A percentile compares a stretch with the other conserved stretches of the same genome.
Evolutionary conservation across 2,888 invertebrate species (phyloP).

Genomic region (Schizaphis graminum): DNA sequence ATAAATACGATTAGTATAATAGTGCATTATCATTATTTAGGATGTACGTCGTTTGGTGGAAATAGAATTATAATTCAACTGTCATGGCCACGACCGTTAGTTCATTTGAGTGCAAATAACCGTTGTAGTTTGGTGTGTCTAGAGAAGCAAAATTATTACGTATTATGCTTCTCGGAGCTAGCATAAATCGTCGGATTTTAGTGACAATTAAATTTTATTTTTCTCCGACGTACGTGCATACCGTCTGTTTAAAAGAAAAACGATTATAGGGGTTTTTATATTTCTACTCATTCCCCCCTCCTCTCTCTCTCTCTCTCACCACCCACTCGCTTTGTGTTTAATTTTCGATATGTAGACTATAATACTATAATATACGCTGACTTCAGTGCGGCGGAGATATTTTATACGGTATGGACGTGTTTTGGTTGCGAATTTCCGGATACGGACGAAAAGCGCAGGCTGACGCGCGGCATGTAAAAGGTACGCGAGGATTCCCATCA

Average conservation of each 20-base stretch:
- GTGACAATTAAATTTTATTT: slow-evolving; percentile 54
- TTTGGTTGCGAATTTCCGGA: slow-evolving; percentile 13
- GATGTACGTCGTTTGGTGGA: neutral
- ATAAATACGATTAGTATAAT: neutral
- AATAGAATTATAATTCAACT: slow-evolving; percentile 22
- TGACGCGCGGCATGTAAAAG: neutral
- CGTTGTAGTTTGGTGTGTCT: neutral
- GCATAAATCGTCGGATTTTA: slow-evolving; percentile 43
- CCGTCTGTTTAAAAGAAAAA: slow-evolving; percentile 33
- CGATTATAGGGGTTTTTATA: slow-evolving; percentile 13
- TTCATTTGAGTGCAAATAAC: slow-evolving; percentile 6
- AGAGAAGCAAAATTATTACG: neutral
- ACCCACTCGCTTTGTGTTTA: neutral
- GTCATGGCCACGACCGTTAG: neutral
- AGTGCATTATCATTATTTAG: neutral
- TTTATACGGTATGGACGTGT: slow-evolving; percentile 51
- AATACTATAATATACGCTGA: neutral
- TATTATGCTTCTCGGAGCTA: neutral
- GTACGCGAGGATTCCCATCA: slow-evolving; percentile 14
- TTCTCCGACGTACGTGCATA: neutral
- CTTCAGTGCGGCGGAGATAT: neutral
- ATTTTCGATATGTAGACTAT: neutral
- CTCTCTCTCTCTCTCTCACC: neutral
- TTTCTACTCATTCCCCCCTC: neutral
- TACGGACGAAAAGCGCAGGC: neutral